Conservation (phyloP, 2,888 invertebrate genomes). For the Mythimna pallens region DNA sequence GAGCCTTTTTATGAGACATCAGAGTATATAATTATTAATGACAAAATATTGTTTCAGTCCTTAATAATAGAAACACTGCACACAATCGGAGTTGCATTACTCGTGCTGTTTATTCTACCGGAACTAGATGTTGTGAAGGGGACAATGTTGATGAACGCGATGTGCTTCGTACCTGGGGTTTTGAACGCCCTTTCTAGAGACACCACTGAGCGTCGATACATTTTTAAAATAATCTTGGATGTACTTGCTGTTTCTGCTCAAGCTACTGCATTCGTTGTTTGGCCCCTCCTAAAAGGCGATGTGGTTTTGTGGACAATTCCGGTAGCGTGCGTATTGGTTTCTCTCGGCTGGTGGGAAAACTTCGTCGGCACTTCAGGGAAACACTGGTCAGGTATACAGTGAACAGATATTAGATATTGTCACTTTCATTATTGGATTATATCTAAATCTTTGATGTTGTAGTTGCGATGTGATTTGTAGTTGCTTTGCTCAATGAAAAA, state of each 20-base stretch:
- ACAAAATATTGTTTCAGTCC: slow-evolving; percentile 81
- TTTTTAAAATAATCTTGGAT: slow-evolving; percentile 88
- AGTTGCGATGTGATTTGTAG: not conserved
- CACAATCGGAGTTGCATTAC: slow-evolving; percentile 94
- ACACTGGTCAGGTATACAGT: slow-evolving; percentile 74
- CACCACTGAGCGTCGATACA: slow-evolving; percentile 76
- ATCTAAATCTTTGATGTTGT: not conserved
- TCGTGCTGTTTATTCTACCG: slow-evolving; percentile 94
- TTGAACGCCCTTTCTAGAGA: slow-evolving; percentile 91
- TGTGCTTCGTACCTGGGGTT: slow-evolving; percentile 95
- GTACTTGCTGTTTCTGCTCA: slow-evolving; percentile 92
- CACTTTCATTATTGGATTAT: not conserved
- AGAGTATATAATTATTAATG: not conserved
- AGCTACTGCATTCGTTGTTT: slow-evolving; percentile 92
- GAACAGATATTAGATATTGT: slow-evolving; percentile 3
- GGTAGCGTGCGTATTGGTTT: slow-evolving; percentile 92
- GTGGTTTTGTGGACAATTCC: slow-evolving; percentile 91
- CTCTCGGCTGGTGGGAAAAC: slow-evolving; percentile 96
- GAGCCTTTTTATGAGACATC: not conserved
- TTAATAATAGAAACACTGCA: slow-evolving; percentile 95
- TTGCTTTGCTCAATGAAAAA: not conserved
- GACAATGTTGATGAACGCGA: slow-evolving; percentile 95
- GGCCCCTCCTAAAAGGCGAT: slow-evolving; percentile 91
- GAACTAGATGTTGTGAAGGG: slow-evolving; percentile 95
- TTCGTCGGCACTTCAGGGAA: slow-evolving; percentile 89